Base-by-base conservation (phyloP, 2,797 vertebrate genomes). In the Chloroceryle inda region DNA sequence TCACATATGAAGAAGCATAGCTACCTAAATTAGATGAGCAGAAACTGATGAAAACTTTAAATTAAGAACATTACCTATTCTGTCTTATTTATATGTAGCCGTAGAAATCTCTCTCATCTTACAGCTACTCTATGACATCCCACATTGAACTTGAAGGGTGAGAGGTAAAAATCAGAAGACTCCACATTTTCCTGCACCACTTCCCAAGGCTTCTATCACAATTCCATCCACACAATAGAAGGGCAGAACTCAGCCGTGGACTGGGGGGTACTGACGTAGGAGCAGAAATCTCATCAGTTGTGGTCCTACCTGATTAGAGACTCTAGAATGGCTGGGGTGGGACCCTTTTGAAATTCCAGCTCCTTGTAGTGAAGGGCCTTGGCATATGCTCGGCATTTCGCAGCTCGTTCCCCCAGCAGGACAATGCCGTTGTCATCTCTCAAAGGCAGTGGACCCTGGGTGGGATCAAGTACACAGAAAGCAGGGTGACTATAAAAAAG, bases 341-440 rank as follows among this genome's bases (percentile, higher is more conserved):
- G 98, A 4, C 99, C 99, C 88, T 99, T 99, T 97, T 99, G 99
- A 96, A 99, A 99, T 97, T 99, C 99, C 97, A 99, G 98, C 93
- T 99, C 99, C 97, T 99, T 99, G 98, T 99, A 99, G 98, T 99
- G 99, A 23, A 99, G 97, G 6, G 99, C 99, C 74, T 99, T 99
- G 95, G 99, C 99, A 4, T 99, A 99, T 0, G 99, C 99, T 33
- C 99, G 99, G 79, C 99, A 99, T 95, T 99, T 99, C 66, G 99
- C 99, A 38, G 99, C 99, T 96, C 99, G 98, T 94, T 99, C 99
- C 1, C 99, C 99, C 19, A 99, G 98, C 29, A 99, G 98, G 87
- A 99, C 99, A 38, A 99, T 99, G 79, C 99, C 99, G 40, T 99
- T 99, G 97, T 99, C 99, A 22, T 99, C 99, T 94, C 99, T 98